Evolutionary conservation across 37 sponge, comb jelly and placozoan genomes (phyloP), one percentile per base, ranked within the genome.

Genomic region (Tethya wilhelma): DNA sequence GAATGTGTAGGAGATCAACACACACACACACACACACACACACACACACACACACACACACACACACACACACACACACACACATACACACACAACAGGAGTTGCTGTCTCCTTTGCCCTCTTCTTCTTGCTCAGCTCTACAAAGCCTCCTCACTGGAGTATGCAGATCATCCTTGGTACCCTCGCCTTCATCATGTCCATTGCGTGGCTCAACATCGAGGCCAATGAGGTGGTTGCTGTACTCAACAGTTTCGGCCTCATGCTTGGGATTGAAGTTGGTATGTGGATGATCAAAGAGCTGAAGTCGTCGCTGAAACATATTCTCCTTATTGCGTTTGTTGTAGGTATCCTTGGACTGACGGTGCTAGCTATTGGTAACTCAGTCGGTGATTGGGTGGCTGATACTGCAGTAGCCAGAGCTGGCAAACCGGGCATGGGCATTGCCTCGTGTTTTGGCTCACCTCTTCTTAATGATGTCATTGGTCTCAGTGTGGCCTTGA

Each of bases 401-500:
- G 93, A 95, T 69, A 92, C 93, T 32, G 89, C 96, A 31, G 93
- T 95, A 4, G 90, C 96, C 9, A 80, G 86, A 43, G 90, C 86
- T 17, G 95, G 95, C 17, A 77, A 92, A 31, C 93, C 96, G 2
- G 90, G 89, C 20, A 95, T 92, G 90, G 93, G 96, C 44, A 89
- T 95, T 46, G 74, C 96, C 19, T 92, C 96, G 19, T 95, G 96
- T 67, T 95, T 92, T 59, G 93, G 96, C 0, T 95, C 96, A 25
- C 96, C 96, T 58, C 80, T 95, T 1, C 79, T 95, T 69, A 95
- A 92, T 68, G 96, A 95, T 84, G 96, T 95, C 41, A 64, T 95
- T 12, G 96, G 96, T 8, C 93, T 95, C 19, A 91, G 96, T 38
- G 66, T 92, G 14, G 88, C 96, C 1, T 65, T 95, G 32, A 82